These are phyloP conservation scores for Syrmaticus mikado DNA, from an alignment of 2,113 vertebrate genomes.

Conservation along the genomic window DNA sequence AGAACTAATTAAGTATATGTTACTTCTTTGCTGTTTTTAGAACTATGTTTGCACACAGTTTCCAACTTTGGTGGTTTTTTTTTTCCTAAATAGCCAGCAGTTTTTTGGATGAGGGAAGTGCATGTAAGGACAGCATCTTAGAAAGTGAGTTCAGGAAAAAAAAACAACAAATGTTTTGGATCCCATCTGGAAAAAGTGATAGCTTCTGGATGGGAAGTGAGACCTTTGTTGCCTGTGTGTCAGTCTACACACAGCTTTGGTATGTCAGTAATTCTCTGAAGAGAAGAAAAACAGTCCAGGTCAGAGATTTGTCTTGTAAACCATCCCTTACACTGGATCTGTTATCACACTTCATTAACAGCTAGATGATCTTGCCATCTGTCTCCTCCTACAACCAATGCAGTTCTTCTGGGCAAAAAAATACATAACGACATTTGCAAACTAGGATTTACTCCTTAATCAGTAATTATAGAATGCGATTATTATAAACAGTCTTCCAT, in stretches of 20 bases:
- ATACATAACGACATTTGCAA: fast-evolving
- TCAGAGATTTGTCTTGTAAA: background rate
- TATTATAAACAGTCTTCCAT: background rate
- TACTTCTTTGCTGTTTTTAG: background rate
- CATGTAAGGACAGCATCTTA: background rate
- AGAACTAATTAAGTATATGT: background rate
- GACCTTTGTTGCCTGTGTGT: background rate
- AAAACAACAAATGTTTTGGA: background rate
- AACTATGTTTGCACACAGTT: background rate
- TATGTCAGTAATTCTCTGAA: background rate
- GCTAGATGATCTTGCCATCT: background rate
- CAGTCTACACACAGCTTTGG: background rate
- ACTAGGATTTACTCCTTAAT: background rate
- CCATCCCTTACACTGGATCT: background rate
- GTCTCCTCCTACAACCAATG: background rate
- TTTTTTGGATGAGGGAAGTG: background rate
- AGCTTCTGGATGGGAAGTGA: background rate
- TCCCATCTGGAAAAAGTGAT: background rate
- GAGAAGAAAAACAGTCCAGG: background rate
- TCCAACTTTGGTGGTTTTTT: background rate
- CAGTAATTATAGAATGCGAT: background rate
- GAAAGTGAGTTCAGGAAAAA: background rate
- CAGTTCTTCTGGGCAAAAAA: background rate
- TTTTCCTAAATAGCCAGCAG: background rate
- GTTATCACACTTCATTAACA: background rate